phyloP scores from a whole-genome alignment of 2,888 invertebrate genomes.

The Papilio elwesi region DNA sequence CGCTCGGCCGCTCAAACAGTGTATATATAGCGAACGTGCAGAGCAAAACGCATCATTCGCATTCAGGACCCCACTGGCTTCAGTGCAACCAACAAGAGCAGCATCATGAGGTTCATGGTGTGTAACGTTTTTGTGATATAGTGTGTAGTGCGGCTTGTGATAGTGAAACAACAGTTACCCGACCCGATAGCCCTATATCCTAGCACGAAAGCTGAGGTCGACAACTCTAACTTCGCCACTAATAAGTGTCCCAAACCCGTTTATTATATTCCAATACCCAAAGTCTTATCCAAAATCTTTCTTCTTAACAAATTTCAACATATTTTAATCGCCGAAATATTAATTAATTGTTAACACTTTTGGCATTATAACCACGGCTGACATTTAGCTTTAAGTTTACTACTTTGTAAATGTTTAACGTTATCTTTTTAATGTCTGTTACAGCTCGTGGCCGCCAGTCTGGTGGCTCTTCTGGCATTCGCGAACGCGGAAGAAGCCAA shows the following conservation, averaged over 20 bases:
- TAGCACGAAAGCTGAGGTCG: not conserved
- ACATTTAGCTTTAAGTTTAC: not conserved
- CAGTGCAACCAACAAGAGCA: slow-evolving; percentile 81
- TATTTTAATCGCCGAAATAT: not conserved
- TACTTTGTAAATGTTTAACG: slow-evolving; percentile 17
- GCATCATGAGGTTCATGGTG: slow-evolving; percentile 84
- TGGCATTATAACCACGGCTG: not conserved
- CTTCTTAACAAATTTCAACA: not conserved
- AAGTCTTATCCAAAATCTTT: not conserved
- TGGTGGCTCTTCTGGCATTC: slow-evolving; percentile 85
- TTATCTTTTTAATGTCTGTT: slow-evolving; percentile 50
- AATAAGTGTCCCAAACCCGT: not conserved
- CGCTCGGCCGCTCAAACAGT: slow-evolving; percentile 77
- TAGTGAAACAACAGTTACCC: slow-evolving; percentile 44
- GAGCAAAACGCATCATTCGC: slow-evolving; percentile 81
- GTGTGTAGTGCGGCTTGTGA: slow-evolving; percentile 50
- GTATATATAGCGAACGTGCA: slow-evolving; percentile 79
- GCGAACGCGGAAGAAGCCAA: slow-evolving; percentile 84
- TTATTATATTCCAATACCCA: not conserved
- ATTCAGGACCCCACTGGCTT: slow-evolving; percentile 82
- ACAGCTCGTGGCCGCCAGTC: slow-evolving; percentile 85
- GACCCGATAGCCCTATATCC: slow-evolving; percentile 56
- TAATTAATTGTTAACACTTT: not conserved
- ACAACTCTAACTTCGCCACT: not conserved
- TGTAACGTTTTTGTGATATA: slow-evolving; percentile 56